phyloP scores from a whole-genome alignment of 2,113 vertebrate genomes.

The Nannospalax galili region DNA sequence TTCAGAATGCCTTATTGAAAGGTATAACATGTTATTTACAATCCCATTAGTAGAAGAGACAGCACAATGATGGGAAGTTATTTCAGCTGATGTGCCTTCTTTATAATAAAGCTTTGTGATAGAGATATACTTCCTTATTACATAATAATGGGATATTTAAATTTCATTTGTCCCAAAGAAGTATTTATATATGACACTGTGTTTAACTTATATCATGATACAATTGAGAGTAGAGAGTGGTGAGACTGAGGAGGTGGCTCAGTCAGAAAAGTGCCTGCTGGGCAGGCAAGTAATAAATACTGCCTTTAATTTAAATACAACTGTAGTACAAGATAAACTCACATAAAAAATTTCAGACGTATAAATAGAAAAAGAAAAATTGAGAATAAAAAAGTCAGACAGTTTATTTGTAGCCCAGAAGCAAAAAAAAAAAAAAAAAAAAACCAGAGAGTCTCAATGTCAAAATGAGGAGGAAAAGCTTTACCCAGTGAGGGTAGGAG shows the following conservation, averaged over 20 bases:
- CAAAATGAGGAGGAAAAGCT: not conserved
- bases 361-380: not conserved
- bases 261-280: not conserved
- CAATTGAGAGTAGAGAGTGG: not conserved
- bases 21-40: not conserved
- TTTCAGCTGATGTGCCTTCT: not conserved
- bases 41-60: not conserved
- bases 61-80: not conserved
- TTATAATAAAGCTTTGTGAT: not conserved
- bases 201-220: not conserved
- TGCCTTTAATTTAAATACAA: not conserved
- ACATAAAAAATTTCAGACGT: not conserved
- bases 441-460: not conserved
- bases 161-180: not conserved
- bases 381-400: no score
- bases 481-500: not conserved
- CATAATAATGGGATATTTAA: not conserved
- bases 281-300: not conserved
- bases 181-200: not conserved
- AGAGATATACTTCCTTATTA: not conserved
- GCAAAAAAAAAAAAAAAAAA: not conserved
- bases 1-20: not conserved
- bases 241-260: not conserved
- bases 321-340: not conserved
- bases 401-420: not conserved